Evolutionary conservation across 2,888 invertebrate genomes (phyloP), one percentile per base, ranked within the genome.

Genomic region (Drosophila nr. medialis): DNA sequence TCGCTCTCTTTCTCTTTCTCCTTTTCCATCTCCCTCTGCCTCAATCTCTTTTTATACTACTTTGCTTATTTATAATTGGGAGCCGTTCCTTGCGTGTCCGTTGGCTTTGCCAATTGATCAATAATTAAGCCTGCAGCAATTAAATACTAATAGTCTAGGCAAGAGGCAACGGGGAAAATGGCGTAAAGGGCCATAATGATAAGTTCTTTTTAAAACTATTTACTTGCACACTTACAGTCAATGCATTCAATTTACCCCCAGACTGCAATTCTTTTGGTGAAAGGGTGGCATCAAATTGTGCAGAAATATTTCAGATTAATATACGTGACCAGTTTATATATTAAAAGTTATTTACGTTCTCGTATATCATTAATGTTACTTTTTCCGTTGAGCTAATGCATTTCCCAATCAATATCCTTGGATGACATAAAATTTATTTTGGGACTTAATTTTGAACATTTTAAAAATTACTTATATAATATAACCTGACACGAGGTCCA

Each of bases 141-240:
- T 86, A 87, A 89, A 89, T 89, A 87, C 85, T 87, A 85, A 87
- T 77, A 72, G 73, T 69, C 67, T 53, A 18, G 27, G 10, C 10
- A 10, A 49, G 27, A 11, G 29, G 36, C 15, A 29, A 15, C 21
- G 11, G 21, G n/a, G 18, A 18, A 4, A 21, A 32, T n/a, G 18
- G 45, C 27, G 27, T 32, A 38, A 42, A 29, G 42, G 50, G 29
- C 49, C 69, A 67, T 77, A 80, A 80, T 86, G 80, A 85, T 85
- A 80, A 85, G 80, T 85, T 89, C 77, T 64, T 84, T 84, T 87
- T 82, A 77, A 89, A 80, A 77, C 88, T 87, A 86, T 89, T 85
- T 81, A 83, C 84, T 78, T 81, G 59, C 76, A 69, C 70, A 76
- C 78, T 86, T 68, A 53, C 79, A 58, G 69, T 86, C 79, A 79